Evolutionary conservation across 2,113 vertebrate species (phyloP).

Genomic region (Silurus asotus): DNA sequence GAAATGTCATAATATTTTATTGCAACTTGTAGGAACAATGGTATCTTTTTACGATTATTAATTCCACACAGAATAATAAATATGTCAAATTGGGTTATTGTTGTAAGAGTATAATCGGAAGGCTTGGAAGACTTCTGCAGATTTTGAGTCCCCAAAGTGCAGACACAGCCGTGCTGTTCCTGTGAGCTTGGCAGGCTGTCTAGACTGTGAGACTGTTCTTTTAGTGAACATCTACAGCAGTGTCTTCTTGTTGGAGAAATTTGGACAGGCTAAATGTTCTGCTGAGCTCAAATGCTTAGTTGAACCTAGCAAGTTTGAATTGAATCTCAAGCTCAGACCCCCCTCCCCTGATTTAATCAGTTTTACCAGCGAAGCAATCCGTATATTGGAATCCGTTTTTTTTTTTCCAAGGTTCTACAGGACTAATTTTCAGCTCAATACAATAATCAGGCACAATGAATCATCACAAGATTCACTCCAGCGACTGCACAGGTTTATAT

Average conservation of each 20-base stretch:
- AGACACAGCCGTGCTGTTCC: constrained; percentile 28
- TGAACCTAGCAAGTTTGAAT: background rate
- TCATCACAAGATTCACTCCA: background rate
- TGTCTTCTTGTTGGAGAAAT: constrained; percentile 1
- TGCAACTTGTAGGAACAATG: background rate
- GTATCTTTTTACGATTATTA: background rate
- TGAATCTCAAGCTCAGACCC: background rate
- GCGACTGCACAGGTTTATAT: background rate
- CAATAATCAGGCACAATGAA: background rate
- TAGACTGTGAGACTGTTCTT: constrained; percentile 14
- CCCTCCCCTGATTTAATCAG: background rate
- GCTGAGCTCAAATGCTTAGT: background rate
- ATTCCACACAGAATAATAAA: background rate
- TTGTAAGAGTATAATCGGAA: background rate
- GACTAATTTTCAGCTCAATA: background rate
- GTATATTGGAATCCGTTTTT: background rate
- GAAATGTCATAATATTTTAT: background rate
- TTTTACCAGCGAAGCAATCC: background rate
- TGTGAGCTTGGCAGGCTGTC: background rate
- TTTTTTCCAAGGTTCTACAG: background rate
- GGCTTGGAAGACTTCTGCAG: background rate
- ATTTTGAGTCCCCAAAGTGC: background rate
- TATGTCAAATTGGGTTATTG: background rate
- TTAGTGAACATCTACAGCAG: background rate
- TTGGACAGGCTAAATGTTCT: background rate